Conservation (phyloP, 2,888 invertebrate genomes). For the Eledone cirrhosa region DNA sequence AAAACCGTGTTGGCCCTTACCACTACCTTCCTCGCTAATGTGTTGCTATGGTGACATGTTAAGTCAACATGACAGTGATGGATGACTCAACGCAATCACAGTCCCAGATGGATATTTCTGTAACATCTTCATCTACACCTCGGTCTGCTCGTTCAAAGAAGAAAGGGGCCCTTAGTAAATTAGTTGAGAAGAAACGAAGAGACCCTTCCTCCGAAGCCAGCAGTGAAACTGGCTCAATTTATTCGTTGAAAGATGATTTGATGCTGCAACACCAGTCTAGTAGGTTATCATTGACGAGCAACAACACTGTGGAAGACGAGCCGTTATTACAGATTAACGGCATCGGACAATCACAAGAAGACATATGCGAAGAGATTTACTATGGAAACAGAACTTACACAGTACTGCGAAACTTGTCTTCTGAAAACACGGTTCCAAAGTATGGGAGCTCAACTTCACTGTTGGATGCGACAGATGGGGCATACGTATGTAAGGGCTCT, state of each 20-base stretch:
- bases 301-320: neutral
- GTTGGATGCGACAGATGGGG: neutral
- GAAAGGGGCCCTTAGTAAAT: conserved; percentile 55
- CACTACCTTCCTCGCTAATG: no score
- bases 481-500: neutral
- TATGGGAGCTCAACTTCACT: no score
- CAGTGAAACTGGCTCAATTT: conserved; percentile 50
- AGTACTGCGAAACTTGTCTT: no score
- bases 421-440: neutral
- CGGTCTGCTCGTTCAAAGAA: conserved; percentile 44
- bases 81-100: neutral
- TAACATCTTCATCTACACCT: conserved; percentile 11
- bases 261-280: neutral
- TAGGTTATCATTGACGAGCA: neutral
- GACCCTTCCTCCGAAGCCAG: conserved; percentile 41
- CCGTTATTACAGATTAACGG: neutral
- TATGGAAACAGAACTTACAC: no score
- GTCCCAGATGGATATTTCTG: neutral
- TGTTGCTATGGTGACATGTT: no score
- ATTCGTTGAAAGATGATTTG: neutral
- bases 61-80: neutral
- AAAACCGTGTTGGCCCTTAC: no score
- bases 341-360: neutral
- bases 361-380: neutral
- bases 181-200: conserved; percentile 49